These are phyloP conservation scores for Bombyx mandarina DNA, from an alignment of 1,140 invertebrate species.

Conservation along the genomic window DNA sequence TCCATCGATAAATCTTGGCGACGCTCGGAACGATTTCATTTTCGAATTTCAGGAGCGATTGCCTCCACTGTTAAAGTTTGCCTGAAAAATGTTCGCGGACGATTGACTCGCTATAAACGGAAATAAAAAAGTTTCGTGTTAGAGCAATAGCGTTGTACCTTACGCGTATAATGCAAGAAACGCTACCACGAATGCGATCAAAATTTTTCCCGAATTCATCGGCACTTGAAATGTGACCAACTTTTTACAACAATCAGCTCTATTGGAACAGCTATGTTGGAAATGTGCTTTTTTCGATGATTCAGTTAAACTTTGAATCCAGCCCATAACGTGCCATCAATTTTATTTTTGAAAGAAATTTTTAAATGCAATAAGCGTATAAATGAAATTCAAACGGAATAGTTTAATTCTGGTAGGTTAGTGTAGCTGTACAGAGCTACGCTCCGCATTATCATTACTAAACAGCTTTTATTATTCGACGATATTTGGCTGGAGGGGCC, in stretches of 20 bases:
- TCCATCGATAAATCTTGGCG: conserved; percentile 70
- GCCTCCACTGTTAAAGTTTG: conserved; percentile 70
- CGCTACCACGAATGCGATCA: conserved; percentile 45
- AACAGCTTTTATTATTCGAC: conserved; percentile 69
- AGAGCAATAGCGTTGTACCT: conserved; percentile 64
- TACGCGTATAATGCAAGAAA: conserved; percentile 61
- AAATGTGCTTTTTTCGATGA: not conserved
- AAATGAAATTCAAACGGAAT: conserved; percentile 43
- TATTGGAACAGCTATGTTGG: conserved; percentile 27
- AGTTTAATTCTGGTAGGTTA: conserved; percentile 60
- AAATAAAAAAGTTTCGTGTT: conserved; percentile 69
- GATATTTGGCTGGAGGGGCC: conserved; percentile 66
- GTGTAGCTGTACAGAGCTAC: conserved; percentile 33
- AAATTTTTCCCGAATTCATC: conserved; percentile 52
- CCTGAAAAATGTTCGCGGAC: conserved; percentile 69
- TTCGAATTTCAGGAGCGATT: conserved; percentile 71
- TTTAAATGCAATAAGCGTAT: conserved; percentile 38
- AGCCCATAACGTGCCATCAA: conserved; percentile 4
- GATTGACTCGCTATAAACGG: conserved; percentile 69
- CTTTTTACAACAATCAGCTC: conserved; percentile 30
- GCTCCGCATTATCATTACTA: conserved; percentile 65
- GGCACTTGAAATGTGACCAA: conserved; percentile 45
- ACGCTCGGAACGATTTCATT: conserved; percentile 69
- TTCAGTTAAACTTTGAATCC: not conserved
- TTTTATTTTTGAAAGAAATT: conserved; percentile 34